A percentile compares a stretch with the other conserved stretches of the same genome.
These are phyloP conservation scores for Uloborus plumipes DNA, from an alignment of 2,888 invertebrate species.

Conservation along the genomic window DNA sequence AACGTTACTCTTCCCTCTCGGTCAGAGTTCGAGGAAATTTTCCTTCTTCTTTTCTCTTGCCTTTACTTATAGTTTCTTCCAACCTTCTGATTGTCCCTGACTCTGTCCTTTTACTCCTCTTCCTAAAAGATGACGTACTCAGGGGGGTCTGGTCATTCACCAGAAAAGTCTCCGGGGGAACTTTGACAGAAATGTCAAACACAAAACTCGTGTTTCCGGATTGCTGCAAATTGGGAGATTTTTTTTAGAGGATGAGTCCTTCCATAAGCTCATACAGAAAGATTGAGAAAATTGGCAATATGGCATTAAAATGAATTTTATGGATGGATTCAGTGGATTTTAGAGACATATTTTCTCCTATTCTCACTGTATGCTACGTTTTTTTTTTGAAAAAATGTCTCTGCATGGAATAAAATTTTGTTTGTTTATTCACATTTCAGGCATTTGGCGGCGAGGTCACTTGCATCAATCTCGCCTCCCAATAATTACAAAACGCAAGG, in stretches of 20 bases:
- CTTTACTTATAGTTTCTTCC: neutral
- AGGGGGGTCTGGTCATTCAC: slow-evolving; percentile 9
- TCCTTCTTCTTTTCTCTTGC: neutral
- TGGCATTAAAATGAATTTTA: too few species aligned
- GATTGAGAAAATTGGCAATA: too few species aligned
- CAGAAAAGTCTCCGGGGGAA: slow-evolving; percentile 20
- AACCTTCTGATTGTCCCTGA: slow-evolving; percentile 17
- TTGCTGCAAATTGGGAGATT: slow-evolving; percentile 45
- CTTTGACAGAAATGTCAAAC: slow-evolving; percentile 36
- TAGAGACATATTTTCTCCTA: too few species aligned
- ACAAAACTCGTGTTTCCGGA: slow-evolving; percentile 19
- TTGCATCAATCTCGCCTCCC: too few species aligned
- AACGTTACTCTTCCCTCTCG: neutral
- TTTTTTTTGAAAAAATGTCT: too few species aligned
- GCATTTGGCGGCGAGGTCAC: too few species aligned
- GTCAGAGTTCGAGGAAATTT: slow-evolving; percentile 10
- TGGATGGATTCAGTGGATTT: too few species aligned
- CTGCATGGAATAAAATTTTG: too few species aligned
- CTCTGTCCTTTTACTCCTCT: slow-evolving; percentile 15
- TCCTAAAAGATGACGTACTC: slow-evolving; percentile 47
- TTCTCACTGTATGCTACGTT: too few species aligned
- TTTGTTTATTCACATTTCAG: too few species aligned
- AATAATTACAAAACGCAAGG: too few species aligned
- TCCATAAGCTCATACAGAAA: too few species aligned
- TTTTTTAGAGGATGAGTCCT: slow-evolving; percentile 15